Conservation (phyloP, 92 coral and sea anemone species). For the Epizoanthus rinbou region DNA sequence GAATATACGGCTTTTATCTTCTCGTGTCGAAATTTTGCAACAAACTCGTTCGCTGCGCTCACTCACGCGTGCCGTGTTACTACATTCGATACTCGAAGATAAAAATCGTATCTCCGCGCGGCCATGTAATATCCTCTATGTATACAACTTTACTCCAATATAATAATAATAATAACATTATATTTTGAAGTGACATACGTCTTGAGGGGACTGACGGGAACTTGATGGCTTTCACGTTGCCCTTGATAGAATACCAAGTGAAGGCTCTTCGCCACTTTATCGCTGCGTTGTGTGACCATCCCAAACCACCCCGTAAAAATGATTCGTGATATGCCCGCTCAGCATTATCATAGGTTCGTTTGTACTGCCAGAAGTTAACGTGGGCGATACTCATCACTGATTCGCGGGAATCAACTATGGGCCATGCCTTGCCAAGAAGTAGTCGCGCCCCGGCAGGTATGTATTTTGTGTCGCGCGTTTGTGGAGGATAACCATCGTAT, state of each 20-base stretch:
- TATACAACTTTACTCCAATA: too few species aligned
- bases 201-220: background rate
- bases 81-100: too few species aligned
- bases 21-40: too few species aligned
- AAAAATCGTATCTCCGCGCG: too few species aligned
- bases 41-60: too few species aligned
- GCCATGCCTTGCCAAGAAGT: background rate
- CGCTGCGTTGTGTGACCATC: background rate
- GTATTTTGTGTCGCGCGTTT: background rate
- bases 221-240: background rate
- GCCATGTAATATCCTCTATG: too few species aligned
- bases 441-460: background rate
- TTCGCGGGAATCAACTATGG: background rate
- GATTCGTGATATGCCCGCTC: background rate
- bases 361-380: background rate
- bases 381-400: slow-evolving; percentile 12
- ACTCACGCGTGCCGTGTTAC: too few species aligned
- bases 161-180: background rate
- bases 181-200: background rate
- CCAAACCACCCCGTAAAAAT: background rate
- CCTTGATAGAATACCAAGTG: background rate
- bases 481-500: background rate
- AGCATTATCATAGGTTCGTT: rapidly evolving
- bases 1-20: too few species aligned
- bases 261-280: background rate